Conservation (phyloP, 2,888 invertebrate species). For the Cylloceria caligata region DNA sequence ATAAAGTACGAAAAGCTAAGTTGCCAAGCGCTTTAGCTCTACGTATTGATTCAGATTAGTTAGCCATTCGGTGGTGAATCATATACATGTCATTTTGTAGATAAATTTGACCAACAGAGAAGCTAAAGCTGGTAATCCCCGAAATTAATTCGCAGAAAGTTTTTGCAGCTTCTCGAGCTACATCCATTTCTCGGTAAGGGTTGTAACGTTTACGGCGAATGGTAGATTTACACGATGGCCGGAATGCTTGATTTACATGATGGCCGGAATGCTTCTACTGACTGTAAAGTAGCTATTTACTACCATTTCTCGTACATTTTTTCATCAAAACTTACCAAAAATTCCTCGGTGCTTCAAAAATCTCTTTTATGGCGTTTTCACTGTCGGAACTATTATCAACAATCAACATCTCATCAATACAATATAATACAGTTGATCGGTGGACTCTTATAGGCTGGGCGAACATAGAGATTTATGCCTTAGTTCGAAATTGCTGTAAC, state of each 20-base stretch:
- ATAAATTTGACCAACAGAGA: conserved; percentile 52
- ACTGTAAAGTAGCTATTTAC: conserved; percentile 22
- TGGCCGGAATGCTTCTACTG: background rate
- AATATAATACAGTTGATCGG: background rate
- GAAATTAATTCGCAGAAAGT: conserved; percentile 6
- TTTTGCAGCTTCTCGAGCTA: conserved; percentile 7
- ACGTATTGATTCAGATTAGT: conserved; percentile 63
- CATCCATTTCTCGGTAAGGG: background rate
- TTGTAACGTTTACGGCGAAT: background rate
- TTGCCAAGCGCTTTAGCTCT: conserved; percentile 75
- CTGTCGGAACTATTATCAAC: background rate
- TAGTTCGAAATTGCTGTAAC: conserved; percentile 5
- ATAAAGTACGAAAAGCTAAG: conserved; percentile 75
- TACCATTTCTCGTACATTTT: conserved; percentile 25
- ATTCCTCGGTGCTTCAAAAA: conserved; percentile 2
- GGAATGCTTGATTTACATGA: conserved; percentile 49
- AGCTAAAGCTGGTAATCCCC: conserved; percentile 23
- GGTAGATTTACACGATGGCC: conserved; percentile 51
- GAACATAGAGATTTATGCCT: conserved; percentile 12
- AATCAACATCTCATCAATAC: conserved; percentile 5
- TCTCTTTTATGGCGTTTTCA: background rate
- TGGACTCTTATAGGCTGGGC: conserved; percentile 24
- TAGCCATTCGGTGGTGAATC: conserved; percentile 80
- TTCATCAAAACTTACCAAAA: conserved; percentile 22
- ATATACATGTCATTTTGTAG: conserved; percentile 74